Conservation (phyloP, 2,888 invertebrate species). For the Physocephala rufipes region DNA sequence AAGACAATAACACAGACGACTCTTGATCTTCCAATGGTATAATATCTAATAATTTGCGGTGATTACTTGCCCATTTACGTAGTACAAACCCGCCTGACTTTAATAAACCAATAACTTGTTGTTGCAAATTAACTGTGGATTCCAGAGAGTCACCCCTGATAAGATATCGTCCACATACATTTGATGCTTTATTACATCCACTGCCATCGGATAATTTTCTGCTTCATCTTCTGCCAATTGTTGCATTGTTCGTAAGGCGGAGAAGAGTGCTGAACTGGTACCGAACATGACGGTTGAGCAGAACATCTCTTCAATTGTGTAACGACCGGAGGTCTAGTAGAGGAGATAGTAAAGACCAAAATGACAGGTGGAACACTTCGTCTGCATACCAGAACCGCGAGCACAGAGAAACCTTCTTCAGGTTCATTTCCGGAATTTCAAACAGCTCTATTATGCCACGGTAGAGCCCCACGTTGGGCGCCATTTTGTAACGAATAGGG, state of each 20-base stretch:
- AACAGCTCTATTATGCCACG: too few species aligned
- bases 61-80: slow-evolving; percentile 21
- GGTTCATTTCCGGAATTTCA: too few species aligned
- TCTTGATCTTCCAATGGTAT: slow-evolving; percentile 23
- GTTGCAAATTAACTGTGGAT: neutral
- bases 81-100: slow-evolving; percentile 2
- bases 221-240: slow-evolving; percentile 30
- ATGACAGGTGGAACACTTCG: too few species aligned
- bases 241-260: slow-evolving; percentile 22
- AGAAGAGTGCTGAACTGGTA: slow-evolving; percentile 22
- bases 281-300: slow-evolving; percentile 29
- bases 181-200: slow-evolving; percentile 13
- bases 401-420: too few species aligned
- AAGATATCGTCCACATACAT: slow-evolving; percentile 37
- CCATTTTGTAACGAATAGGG: too few species aligned
- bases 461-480: too few species aligned
- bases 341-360: too few species aligned
- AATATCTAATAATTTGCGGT: slow-evolving; percentile 16
- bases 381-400: too few species aligned
- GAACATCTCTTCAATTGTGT: slow-evolving; percentile 4
- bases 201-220: slow-evolving; percentile 23
- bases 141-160: slow-evolving; percentile 20
- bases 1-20: neutral
- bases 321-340: too few species aligned
- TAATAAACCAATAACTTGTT: slow-evolving; percentile 17